These are phyloP conservation scores for Hiodon alosoides DNA, from an alignment of 2,113 vertebrate genomes.

Conservation along the genomic window DNA sequence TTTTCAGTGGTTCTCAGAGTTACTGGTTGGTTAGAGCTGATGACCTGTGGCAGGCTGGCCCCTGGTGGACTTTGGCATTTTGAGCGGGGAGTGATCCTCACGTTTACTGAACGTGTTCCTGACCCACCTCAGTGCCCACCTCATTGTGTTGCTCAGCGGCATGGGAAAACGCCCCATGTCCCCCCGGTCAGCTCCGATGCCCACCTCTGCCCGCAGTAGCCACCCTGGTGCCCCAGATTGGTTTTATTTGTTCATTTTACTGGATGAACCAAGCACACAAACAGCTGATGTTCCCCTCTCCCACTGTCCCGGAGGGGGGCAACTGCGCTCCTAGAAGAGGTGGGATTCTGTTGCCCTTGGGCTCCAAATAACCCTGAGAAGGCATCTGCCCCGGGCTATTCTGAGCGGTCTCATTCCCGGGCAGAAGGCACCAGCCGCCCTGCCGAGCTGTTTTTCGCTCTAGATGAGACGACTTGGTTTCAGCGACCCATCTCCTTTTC, in stretches of 20 bases:
- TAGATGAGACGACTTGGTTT: conserved; percentile 1
- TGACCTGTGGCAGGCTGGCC: too few relatives aligned
- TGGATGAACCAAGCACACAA: background rate
- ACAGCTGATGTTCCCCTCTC: conserved; percentile 21
- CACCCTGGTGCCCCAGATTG: too few relatives aligned
- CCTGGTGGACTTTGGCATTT: too few relatives aligned
- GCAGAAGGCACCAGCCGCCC: conserved; percentile 31
- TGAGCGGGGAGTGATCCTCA: too few relatives aligned
- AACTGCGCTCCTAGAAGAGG: conserved; percentile 33
- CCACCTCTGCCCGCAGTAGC: too few relatives aligned
- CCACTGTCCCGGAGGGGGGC: conserved; percentile 3
- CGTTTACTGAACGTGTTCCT: too few relatives aligned
- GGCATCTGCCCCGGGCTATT: conserved; percentile 68
- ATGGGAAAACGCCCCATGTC: background rate
- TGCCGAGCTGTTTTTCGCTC: conserved; percentile 38
- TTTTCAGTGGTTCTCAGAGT: too few relatives aligned
- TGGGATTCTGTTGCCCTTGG: conserved; percentile 60
- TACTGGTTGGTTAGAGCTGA: too few relatives aligned
- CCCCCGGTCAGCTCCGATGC: too few relatives aligned
- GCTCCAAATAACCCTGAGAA: conserved; percentile 65
- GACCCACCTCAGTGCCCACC: too few relatives aligned
- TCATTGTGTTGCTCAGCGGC: too few relatives aligned
- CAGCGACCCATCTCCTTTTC: background rate
- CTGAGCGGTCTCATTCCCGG: conserved; percentile 62
- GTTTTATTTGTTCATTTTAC: too few relatives aligned